Evolutionary conservation across 2,113 vertebrate species (phyloP), one percentile per base, ranked within the genome.

Genomic region (Nettapus auritus): DNA sequence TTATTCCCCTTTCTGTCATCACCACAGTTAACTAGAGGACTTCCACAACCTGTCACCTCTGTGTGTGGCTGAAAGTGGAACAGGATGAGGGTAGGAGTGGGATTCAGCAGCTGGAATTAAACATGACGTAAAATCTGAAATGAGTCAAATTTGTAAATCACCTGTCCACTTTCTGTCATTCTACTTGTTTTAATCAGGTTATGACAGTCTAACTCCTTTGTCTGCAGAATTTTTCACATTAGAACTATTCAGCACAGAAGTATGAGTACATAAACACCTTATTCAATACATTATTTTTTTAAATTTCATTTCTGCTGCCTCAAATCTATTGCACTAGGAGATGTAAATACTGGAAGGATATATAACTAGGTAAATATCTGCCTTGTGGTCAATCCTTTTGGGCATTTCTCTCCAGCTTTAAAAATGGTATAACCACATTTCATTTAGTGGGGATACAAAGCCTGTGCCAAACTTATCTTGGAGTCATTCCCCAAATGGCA

Each of bases 211-310:
- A 36, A 82, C 89, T 87, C 73, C 73, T 83, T 26, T 10, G 8
- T 44, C 56, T 73, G 17, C 67, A 89, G 93, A 82, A 90, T 85
- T 88, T 75, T 75, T 93, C 64, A 48, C 8, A 5, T 76, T 86
- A 92, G 77, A 90, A 75, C 80, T 85, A 94, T 28, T 91, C 74
- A 90, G 34, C 84, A n/a, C 82, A 57, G 92, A 93, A 94, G 89
- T 50, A 40, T 85, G 63, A 78, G 71, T 82, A 29, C 8, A 40
- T 18, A 40, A 64, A 40, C 38, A 63, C 36, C 18, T 64, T 28
- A 40, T 19, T 64, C 26, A 70, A 93, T 78, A 42, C 83, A 56
- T 40, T 84, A 64, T 46, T 29, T 82, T 34, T 46, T 50, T 50
- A 25, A 52, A 52, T 86, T 88, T 83, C 60, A 71, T 91, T 88